Base-by-base conservation (phyloP, 2,797 vertebrate genomes). In the Propithecus deckenii region DNA sequence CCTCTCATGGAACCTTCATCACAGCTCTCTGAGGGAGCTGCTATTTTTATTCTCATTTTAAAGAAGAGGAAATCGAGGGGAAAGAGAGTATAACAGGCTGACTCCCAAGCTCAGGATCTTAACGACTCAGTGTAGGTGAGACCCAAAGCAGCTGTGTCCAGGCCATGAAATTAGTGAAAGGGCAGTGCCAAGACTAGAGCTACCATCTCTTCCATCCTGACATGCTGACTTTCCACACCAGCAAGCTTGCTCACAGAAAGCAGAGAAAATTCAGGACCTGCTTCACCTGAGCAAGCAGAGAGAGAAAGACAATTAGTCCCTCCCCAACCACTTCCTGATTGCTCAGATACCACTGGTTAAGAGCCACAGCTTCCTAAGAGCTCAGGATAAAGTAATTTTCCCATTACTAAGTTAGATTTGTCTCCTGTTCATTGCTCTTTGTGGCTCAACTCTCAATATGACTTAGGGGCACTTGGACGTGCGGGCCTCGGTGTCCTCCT, bases 41-140 rank as follows among this genome's bases (percentile, higher is more conserved):
- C 46, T 89, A 4, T 63, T 79, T 76, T 83, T 59, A 88, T 67
- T 85, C 43, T 46, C 57, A 55, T 52, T 95, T 86, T 94, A 59
- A 81, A 96, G 46, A 69, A 65, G 41, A 93, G 30, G 5, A 52
- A 57, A 67, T 50, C 0, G 4, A 71, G 5, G 32, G 1, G 80
- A 46, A 75, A 52, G 41, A 89, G 75, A 46, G 14, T 46, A 38
- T 32, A 2, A 50, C 22, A 80, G 30, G 22, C 59, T 59, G n/a
- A 52, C 25, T 72, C 69, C 10, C 5, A 46, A 69, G 57, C 4
- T 15, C 20, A 30, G 57, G 32, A 18, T 48, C 67, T 86, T 50
- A 72, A 20, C 4, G 5, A 30, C 25, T 59, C 57, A 12, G 1
- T 2, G 0, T 12, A 32, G 35, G 7, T 1, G 13, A 85, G 7